Percentiles rank a stretch among this genome's conserved stretches.
phyloP scores from a whole-genome alignment of 2,888 invertebrate species.

The Pseudanteris insignis region DNA sequence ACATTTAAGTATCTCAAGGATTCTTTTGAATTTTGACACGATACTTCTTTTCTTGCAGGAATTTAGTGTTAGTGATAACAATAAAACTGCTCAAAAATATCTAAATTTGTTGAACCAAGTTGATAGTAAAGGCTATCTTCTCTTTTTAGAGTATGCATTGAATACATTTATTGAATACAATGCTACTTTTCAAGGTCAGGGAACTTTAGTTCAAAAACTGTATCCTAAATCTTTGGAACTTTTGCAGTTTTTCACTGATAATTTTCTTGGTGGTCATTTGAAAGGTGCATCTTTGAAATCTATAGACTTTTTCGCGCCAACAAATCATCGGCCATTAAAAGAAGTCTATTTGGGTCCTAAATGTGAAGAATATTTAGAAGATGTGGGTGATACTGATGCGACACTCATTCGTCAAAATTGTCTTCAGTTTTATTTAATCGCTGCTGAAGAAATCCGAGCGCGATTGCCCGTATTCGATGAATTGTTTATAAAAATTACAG shows the following conservation, averaged over 20 bases:
- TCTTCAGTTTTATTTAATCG: slow-evolving; percentile 4
- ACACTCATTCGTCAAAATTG: slow-evolving; percentile 6
- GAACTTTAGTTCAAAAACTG: slow-evolving; percentile 7
- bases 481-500: slow-evolving; percentile 3
- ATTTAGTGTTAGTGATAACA: too few relatives aligned
- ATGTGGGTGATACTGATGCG: neutral
- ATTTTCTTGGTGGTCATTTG: neutral
- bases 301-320: slow-evolving; percentile 1
- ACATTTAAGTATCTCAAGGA: neutral
- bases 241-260: neutral
- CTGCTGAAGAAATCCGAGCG: neutral
- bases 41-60: neutral
- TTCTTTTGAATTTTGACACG: neutral
- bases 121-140: slow-evolving; percentile 4
- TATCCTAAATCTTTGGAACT: slow-evolving; percentile 1
- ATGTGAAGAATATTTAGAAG: slow-evolving; percentile 1
- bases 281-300: too few relatives aligned
- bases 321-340: slow-evolving; percentile 1
- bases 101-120: neutral
- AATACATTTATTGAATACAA: slow-evolving; percentile 7
- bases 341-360: neutral
- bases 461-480: slow-evolving; percentile 6
- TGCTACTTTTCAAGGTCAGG: slow-evolving; percentile 7
- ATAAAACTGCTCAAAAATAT: too few relatives aligned
- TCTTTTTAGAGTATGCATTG: slow-evolving; percentile 10